Base-by-base conservation (phyloP, 2,113 vertebrate species). In the Microcebus lehilahytsara region DNA sequence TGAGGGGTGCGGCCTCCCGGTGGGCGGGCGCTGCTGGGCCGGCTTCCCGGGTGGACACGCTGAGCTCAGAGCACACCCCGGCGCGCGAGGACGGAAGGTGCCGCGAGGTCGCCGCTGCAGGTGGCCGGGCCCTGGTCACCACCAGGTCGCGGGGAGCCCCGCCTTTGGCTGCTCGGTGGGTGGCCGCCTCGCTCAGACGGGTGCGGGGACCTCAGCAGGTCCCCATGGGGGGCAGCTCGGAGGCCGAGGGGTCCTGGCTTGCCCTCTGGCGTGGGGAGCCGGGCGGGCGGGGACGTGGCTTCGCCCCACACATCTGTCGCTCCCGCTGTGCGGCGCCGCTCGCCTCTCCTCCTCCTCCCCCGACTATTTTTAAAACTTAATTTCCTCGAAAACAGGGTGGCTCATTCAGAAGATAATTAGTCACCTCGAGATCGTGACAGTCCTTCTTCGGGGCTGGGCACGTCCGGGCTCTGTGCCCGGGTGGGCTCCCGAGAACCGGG, bases 311-410 rank as follows among this genome's bases (percentile, higher is more conserved):
- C 64, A 66, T 66, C 64, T 66, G 64, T 30, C 64, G 6, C 17
- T 53, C 64, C 89, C 0, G 62, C 46, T 40, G n/a, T 2, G 3
- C 27, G 1, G 42, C 22, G 0, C 3, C 2, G 37, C 88, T 14
- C 2, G 20, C 83, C 77, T 51, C 14, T 34, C 46, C 27, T n/a
- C 79, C 75, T 42, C 40, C 62, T 62, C 60, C 60, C 88, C 58
- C 0, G 20, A 56, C 93, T 96, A 95, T 96, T 95, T 98, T 97
- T 97, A 97, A 95, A 89, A 93, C 78, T 46, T 60, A 67, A 95
- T 97, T 97, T 96, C 92, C 94, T 96, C 17, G 53, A 95, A 97
- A 94, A 58, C 23, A 0, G 60, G 75, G 72, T 86, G 56, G 84
- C 80, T 96, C 17, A 2, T 71, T 91, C 40, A 51, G 89, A 84